Base-by-base conservation (phyloP, 2,888 invertebrate genomes). In the Resseliella maxima region DNA sequence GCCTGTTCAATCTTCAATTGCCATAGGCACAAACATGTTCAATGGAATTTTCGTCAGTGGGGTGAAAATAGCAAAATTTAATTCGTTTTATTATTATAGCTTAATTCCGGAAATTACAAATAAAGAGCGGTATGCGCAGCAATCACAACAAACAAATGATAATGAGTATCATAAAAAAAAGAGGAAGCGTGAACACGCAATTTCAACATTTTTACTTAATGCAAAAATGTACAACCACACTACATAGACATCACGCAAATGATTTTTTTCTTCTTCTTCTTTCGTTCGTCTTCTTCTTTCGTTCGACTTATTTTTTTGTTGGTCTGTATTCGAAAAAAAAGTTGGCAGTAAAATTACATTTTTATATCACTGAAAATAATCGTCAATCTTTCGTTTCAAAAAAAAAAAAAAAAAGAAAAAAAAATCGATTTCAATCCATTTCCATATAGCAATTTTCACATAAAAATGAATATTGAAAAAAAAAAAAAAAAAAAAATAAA, bases 31-130 rank as follows among this genome's bases (percentile, higher is more conserved):
- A 31, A n/a, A 72, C 72, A 72, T 31, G 72, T 35, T 72, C 12
- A 35, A 72, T 72, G 72, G 31, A 59, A 31, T 72, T 31, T n/a
- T 24, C 24, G 1, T 59, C 59, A 72, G 72, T 27, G 18, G 72
- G 72, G 72, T 72, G 72, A 72, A 72, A 72, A 72, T 72, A 72
- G 72, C 72, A 72, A 72, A 50, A 72, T 72, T 72, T 72, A 72
- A 72, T 72, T 72, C 72, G 72, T 72, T 72, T 72, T 72, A 72
- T 72, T 72, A 31, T 72, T 72, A 72, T 72, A 35, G 72, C 35
- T 72, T 72, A 72, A 72, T 72, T 72, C 72, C 72, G 72, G 31
- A 72, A 72, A 72, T 72, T 72, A 72, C 72, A 72, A 27, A 72
- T 72, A 35, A 72, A 72, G 15, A 72, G 72, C 72, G 72, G 72